These are phyloP conservation scores for Hucho hucho DNA, from an alignment of 2,113 vertebrate species.

Conservation along the genomic window DNA sequence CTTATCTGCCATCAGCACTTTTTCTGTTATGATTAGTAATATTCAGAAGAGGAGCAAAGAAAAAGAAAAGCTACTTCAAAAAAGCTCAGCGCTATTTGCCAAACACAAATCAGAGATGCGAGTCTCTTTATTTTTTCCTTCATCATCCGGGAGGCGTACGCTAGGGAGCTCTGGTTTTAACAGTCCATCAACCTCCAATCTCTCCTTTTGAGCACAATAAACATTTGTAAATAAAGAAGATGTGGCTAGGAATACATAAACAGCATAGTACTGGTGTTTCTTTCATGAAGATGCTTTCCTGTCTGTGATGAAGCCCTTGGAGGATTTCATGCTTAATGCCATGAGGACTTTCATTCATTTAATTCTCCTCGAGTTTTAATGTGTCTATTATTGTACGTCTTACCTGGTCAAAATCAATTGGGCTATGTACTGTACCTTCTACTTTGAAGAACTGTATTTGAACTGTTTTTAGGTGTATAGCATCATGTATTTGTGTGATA, in stretches of 20 bases:
- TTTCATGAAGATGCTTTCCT: conserved; percentile 21
- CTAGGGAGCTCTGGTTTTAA: conserved; percentile 30
- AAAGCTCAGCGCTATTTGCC: conserved; percentile 51
- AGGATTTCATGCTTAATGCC: neutral
- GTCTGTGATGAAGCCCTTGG: neutral
- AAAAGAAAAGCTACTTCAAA: conserved; percentile 36
- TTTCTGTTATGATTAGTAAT: conserved; percentile 54
- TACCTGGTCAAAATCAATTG: too few relatives aligned
- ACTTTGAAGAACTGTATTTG: neutral
- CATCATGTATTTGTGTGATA: too few relatives aligned
- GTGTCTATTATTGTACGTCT: neutral
- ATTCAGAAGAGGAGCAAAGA: conserved; percentile 40
- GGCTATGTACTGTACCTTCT: neutral
- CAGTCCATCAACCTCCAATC: conserved; percentile 54
- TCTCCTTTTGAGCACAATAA: conserved; percentile 47
- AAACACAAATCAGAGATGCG: conserved; percentile 43
- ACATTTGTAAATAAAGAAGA: conserved; percentile 50
- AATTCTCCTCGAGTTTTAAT: neutral
- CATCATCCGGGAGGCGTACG: conserved; percentile 8
- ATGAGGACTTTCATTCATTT: neutral
- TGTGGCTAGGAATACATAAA: conserved; percentile 43
- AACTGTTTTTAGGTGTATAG: too few relatives aligned
- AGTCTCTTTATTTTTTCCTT: conserved; percentile 14
- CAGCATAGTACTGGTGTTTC: conserved; percentile 22
- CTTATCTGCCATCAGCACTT: conserved; percentile 54